A percentile compares a stretch with the other conserved stretches of the same genome.
phyloP scores from a whole-genome alignment of 2,888 invertebrate species.

The Brachyopa scutellaris region DNA sequence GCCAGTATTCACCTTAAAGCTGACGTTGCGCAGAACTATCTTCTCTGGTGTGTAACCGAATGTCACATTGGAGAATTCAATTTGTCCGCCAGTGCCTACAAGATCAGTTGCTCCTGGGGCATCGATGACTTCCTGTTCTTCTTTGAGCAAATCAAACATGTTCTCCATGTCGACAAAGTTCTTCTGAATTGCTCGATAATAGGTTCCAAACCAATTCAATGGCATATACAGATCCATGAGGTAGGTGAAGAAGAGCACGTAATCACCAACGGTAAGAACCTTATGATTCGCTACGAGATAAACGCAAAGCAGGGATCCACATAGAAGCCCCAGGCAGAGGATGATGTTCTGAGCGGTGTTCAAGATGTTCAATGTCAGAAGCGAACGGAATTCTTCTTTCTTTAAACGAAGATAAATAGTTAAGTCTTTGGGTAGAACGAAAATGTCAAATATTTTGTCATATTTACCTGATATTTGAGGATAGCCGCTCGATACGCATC shows the following conservation, averaged over 20 bases:
- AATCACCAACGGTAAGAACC: constrained; percentile 94
- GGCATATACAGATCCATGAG: constrained; percentile 97
- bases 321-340: constrained; percentile 91
- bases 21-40: constrained; percentile 88
- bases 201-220: constrained; percentile 98
- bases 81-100: constrained; percentile 84
- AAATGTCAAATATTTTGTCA: not conserved
- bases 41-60: constrained; percentile 94
- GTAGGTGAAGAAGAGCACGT: constrained; percentile 97
- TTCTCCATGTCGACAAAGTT: constrained; percentile 99
- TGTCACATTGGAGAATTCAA: constrained; percentile 94
- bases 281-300: constrained; percentile 89
- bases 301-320: constrained; percentile 94
- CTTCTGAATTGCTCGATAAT: constrained; percentile 98
- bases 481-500: constrained; percentile 92
- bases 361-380: constrained; percentile 92
- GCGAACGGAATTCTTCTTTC: constrained; percentile 94
- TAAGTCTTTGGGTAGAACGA: not conserved
- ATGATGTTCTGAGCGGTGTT: constrained; percentile 96
- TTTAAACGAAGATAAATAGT: constrained; percentile 77
- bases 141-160: constrained; percentile 97
- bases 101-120: constrained; percentile 90
- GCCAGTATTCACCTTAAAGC: constrained; percentile 91
- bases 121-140: constrained; percentile 93
- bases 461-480: constrained; percentile 88